Base-by-base conservation (phyloP, 1,140 invertebrate genomes). In the Drosophila jambulina region DNA sequence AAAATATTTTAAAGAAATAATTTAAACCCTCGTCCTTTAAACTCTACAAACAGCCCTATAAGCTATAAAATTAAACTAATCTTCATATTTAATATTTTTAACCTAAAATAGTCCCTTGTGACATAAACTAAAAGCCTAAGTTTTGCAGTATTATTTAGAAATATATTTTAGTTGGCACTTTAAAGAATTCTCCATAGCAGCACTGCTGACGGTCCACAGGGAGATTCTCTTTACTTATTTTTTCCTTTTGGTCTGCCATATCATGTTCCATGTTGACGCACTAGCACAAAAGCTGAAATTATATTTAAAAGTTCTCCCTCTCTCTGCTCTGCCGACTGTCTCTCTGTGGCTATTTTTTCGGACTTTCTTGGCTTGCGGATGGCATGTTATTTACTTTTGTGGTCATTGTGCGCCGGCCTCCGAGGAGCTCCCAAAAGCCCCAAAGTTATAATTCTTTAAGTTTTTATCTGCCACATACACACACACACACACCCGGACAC, bases 371-470 rank as follows among this genome's bases (percentile, higher is more conserved):
- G 61, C 49, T 53, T 84, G 64, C 61, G 76, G 54, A 54, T 48
- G 68, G 60, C 67, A 87, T 72, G 80, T 81, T 88, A 88, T 88
- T 88, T 88, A 88, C 84, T 88, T 88, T 88, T 88, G 84, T 80
- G 84, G 84, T 88, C 84, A 88, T 88, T 83, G 84, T 88, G 65
- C 69, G 56, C 59, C 62, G 40, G 29, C 74, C 67, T 76, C 57
- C 21, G 65, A 59, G 77, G 34, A 56, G 46, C 72, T 58, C 61
- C 83, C 69, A 70, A 83, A 88, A 74, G 86, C 84, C 84, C 84
- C 78, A 90, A 88, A 90, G 84, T 88, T 88, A 88, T 88, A 88
- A 88, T 88, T 88, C 84, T 88, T 88, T 81, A 88, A 88, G 84
- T 88, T 88, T 87, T 90, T 88, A 88, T 88, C 84, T 88, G 42